Evolutionary conservation across 2,888 invertebrate species (phyloP), one percentile per base, ranked within the genome.

Genomic region (Thecocarcelia acutangulata): DNA sequence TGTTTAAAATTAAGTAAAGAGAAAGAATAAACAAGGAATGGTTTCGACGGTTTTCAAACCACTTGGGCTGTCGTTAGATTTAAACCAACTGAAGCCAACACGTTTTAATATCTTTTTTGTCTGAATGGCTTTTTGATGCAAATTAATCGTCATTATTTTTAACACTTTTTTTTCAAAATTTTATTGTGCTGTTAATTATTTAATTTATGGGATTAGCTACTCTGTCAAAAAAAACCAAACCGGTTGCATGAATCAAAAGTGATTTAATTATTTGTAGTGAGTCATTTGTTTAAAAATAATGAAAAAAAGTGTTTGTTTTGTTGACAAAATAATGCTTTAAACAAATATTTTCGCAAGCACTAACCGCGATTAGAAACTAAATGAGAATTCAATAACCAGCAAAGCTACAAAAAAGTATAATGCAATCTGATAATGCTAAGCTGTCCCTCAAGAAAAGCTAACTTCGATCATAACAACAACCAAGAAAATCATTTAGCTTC

Each of bases 61-160:
- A 33, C 6, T 33, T 33, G 33, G 33, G 1, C 9, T 33, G 33
- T 33, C 33, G 33, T 33, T 33, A 33, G 33, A 33, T 6, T 33
- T 8, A 3, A 33, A 3, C 33, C 1, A 33, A 33, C 2, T 3
- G 0, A 11, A 58, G 46, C 37, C 11, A 21, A 44, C 68, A 61
- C 40, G 68, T 46, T 73, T 46, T 21, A 19, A 15, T 68, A 12
- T 54, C 8, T 58, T 33, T 33, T 69, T 61, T 50, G 17, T 40
- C 48, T 42, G 56, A 74, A 79, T 79, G 17, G 15, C 42, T 56
- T 69, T 69, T 46, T 56, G 69, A 74, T 79, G 74, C 68, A 68
- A 74, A 79, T 79, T 74, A 54, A 13, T 61, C 24, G 46, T 56
- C 46, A 28, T 44, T 61, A 61, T 52, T 54, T 54, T 56, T 69